Evolutionary conservation across 2,888 invertebrate species (phyloP), one percentile per base, ranked within the genome.

Genomic region (Deilephila porcellus): DNA sequence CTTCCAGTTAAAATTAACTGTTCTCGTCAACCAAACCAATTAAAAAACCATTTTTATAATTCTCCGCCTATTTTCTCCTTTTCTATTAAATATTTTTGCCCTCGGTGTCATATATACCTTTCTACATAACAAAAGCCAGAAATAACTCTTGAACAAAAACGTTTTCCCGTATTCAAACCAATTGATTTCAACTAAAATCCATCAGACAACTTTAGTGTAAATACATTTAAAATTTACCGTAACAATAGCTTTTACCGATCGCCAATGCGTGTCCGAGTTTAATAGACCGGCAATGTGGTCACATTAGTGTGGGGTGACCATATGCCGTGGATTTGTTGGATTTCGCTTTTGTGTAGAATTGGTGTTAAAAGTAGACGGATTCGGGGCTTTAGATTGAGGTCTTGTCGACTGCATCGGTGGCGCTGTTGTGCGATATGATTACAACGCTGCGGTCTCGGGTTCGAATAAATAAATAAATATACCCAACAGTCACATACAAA

Each of bases 201-300:
- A 56, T 56, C 19, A 62, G 62, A 62, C 3, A 29, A 62, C n/a
- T 29, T 11, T 3, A 32, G 29, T 62, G 62, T 62, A 17, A 62
- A 62, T 56, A 56, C 56, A 56, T 56, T 56, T n/a, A 56, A 56
- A 56, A 4, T 19, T n/a, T 56, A 56, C 19, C 17, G 3, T 56
- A 19, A 56, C 56, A 56, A 56, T 56, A n/a, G 56, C 6, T 56
- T 14, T 56, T n/a, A 56, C 17, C 29, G n/a, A 29, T 25, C 29
- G 11, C 62, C 62, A 62, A 62, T 62, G 20, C n/a, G n/a, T 62
- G 62, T 90, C 83, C 82, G 76, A 62, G 78, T 83, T 88, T 91
- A 92, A 91, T 91, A 86, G 87, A 79, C 87, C 90, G 85, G 84
- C 80, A 90, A 91, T 88, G 90, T 90, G 88, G 88, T 83, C 88